Conservation (phyloP, 2,797 vertebrate species). For the Dendrocincla fuliginosa region DNA sequence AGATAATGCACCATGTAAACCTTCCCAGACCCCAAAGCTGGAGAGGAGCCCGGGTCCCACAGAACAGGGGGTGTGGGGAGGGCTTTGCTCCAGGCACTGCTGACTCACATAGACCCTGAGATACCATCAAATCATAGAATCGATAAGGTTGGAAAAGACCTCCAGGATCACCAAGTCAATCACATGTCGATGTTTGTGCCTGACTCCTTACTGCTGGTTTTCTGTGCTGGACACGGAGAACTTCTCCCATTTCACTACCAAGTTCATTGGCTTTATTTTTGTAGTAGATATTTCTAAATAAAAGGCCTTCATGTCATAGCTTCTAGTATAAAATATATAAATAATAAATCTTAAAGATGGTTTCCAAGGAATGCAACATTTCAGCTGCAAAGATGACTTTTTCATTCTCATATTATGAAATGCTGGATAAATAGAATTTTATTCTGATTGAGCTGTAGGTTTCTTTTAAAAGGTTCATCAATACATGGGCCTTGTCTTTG, state of each 20-base stretch:
- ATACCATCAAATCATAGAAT: rapidly evolving
- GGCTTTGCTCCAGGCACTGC: background rate
- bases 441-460: constrained; percentile 24
- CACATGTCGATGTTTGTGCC: rapidly evolving
- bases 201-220: background rate
- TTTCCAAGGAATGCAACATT: background rate
- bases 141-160: background rate
- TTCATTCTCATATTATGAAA: background rate
- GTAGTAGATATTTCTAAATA: background rate
- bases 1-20: background rate
- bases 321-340: background rate
- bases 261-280: background rate
- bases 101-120: background rate
- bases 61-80: background rate
- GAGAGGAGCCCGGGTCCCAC: background rate
- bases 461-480: constrained; percentile 26
- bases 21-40: rapidly evolving
- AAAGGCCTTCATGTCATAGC: background rate
- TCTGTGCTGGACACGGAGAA: background rate
- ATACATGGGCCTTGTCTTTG: background rate
- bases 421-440: constrained; percentile 36
- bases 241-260: background rate
- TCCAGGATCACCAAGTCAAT: background rate
- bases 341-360: background rate
- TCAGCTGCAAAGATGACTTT: background rate